phyloP scores from a whole-genome alignment of 2,888 invertebrate genomes.

The Erannis defoliaria region DNA sequence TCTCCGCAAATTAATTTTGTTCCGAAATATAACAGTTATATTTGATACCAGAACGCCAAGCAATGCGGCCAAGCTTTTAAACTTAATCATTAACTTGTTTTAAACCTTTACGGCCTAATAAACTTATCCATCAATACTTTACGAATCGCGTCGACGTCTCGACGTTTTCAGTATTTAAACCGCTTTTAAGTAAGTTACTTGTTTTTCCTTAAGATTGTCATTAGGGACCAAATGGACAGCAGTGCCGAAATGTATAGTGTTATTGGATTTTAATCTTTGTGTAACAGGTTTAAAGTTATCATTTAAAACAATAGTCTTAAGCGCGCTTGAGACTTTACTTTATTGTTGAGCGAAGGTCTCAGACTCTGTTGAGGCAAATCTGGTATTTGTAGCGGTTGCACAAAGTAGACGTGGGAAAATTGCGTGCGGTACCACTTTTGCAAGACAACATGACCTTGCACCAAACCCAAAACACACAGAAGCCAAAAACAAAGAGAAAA shows the following conservation, averaged over 20 bases:
- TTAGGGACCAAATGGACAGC: slow-evolving; percentile 20
- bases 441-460: too few species aligned
- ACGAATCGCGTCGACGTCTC: slow-evolving; percentile 22
- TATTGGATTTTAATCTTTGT: slow-evolving; percentile 1
- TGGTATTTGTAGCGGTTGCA: too few species aligned
- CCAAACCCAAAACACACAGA: too few species aligned
- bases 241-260: not conserved
- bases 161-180: slow-evolving; percentile 30
- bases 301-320: too few species aligned
- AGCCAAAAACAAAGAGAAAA: too few species aligned
- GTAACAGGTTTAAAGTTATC: not conserved
- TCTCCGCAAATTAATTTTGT: too few species aligned
- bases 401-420: too few species aligned
- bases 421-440: too few species aligned
- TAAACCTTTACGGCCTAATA: slow-evolving; percentile 29
- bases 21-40: not conserved
- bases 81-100: slow-evolving; percentile 22
- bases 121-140: slow-evolving; percentile 34
- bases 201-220: slow-evolving; percentile 25
- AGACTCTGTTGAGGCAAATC: too few species aligned
- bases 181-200: slow-evolving; percentile 31
- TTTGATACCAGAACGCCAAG: not conserved
- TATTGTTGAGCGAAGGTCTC: too few species aligned
- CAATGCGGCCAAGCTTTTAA: slow-evolving; percentile 9
- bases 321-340: too few species aligned